These are phyloP conservation scores for Pilophorus perplexus DNA, from an alignment of 2,888 invertebrate genomes.

Conservation along the genomic window DNA sequence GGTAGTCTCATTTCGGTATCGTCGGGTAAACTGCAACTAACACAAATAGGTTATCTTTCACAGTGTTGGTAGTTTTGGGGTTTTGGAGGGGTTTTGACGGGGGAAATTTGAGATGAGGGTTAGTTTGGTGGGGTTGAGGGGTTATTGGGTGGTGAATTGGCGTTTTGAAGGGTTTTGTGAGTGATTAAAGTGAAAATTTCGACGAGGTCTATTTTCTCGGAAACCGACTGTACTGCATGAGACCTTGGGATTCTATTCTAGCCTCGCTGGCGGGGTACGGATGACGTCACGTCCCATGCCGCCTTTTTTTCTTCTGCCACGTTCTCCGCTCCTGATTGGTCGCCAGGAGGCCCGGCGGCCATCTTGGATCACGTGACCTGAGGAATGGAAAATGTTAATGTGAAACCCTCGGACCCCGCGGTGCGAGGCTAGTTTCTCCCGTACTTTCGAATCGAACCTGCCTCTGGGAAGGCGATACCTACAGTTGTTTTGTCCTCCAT, in stretches of 20 bases:
- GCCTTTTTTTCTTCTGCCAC: conserved; percentile 51
- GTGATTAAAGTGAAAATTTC: conserved; percentile 2
- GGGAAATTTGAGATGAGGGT: too few species aligned
- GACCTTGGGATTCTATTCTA: conserved; percentile 49
- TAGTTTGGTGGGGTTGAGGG: too few species aligned
- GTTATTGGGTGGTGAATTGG: too few species aligned
- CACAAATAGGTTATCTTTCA: conserved; percentile 37
- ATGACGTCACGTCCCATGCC: conserved; percentile 55
- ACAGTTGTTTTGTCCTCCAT: conserved; percentile 5
- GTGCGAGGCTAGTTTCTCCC: conserved; percentile 57
- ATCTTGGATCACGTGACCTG: conserved; percentile 66
- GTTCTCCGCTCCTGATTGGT: conserved; percentile 53
- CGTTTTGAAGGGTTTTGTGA: too few species aligned
- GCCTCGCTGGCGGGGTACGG: conserved; percentile 46
- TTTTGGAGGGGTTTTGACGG: neutral
- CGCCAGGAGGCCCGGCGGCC: conserved; percentile 57
- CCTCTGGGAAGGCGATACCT: conserved; percentile 12
- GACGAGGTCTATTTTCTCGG: conserved; percentile 41
- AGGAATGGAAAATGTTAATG: conserved; percentile 63
- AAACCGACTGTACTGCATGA: conserved; percentile 47
- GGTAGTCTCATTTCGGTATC: conserved; percentile 43
- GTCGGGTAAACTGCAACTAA: conserved; percentile 43
- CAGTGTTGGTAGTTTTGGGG: neutral
- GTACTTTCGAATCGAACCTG: conserved; percentile 50
- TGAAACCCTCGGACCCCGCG: conserved; percentile 59